Evolutionary conservation across 1,140 invertebrate species (phyloP), one percentile per base, ranked within the genome.

Genomic region (Cotesia glomerata): DNA sequence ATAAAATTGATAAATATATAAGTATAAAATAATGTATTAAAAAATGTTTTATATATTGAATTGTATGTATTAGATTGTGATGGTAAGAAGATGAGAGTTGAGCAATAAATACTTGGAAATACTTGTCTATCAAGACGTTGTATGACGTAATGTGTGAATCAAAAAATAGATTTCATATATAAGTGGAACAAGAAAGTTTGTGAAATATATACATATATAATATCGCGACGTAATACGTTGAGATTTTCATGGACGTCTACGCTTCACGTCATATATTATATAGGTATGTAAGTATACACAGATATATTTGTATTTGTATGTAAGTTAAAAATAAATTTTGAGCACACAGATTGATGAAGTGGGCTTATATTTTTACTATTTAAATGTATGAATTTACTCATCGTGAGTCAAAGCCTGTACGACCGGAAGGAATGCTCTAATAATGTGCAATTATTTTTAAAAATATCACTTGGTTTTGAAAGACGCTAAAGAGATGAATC

Each of bases 161-260:
- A 26, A 61, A 61, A 61, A 61, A 61, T 61, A 61, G 58, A 61
- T 26, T 32, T 26, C 52, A 45, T 45, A 45, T 45, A 45, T 45
- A 45, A 45, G 39, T 45, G 39, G 39, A 45, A 11, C 39, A 45
- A 45, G 39, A 45, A 45, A 45, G 39, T 45, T 45, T 45, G 39
- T 45, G 39, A 45, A 45, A 45, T 45, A 45, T 45, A 45, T 45
- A 45, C 3, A 45, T 45, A 45, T 45, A 45, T 45, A 45, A 45
- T 45, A 45, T 9, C 39, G 9, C 36, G 9, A 39, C 36, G 0
- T 45, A 45, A 16, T 61, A 61, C 14, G 8, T 32, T 18, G 26
- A 61, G 58, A 61, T 18, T 13, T 61, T 61, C 58, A 32, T 32
- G 26, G 58, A 61, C 58, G 58, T 61, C 58, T 61, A 61, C 58